These are phyloP conservation scores for Haemorhous mexicanus DNA, from an alignment of 2,113 vertebrate genomes.

Conservation along the genomic window DNA sequence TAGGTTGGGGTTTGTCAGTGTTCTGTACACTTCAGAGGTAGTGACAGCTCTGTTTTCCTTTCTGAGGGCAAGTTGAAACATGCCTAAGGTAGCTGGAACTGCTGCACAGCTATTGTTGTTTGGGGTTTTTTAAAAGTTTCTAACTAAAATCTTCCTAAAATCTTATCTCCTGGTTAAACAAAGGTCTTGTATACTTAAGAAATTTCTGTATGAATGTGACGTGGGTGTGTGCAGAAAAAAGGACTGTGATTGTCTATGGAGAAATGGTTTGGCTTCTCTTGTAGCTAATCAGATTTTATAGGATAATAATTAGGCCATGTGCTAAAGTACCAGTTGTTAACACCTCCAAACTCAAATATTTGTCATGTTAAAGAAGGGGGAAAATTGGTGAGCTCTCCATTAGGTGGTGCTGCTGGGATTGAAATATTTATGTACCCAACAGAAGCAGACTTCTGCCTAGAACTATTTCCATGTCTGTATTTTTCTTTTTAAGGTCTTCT, in stretches of 20 bases:
- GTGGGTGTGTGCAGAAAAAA: not conserved
- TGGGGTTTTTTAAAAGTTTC: not conserved
- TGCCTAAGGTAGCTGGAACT: not conserved
- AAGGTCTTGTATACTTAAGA: not conserved
- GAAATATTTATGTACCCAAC: constrained; percentile 23
- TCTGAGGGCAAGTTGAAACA: not conserved
- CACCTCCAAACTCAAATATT: constrained; percentile 26
- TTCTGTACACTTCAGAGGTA: not conserved
- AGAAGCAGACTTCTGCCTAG: not conserved
- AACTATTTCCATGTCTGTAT: not conserved
- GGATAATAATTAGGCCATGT: not conserved
- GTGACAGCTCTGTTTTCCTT: not conserved
- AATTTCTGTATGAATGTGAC: not conserved
- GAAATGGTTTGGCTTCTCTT: not conserved
- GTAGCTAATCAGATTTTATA: not conserved
- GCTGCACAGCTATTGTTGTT: not conserved
- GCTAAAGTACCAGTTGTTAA: constrained; percentile 24
- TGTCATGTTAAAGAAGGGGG: not conserved
- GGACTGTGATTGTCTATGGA: not conserved
- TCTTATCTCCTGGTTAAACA: not conserved
- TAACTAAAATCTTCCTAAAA: not conserved
- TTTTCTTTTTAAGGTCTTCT: not conserved
- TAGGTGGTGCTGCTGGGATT: constrained; percentile 68
- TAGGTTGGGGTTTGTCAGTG: not conserved
- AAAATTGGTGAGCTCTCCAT: constrained; percentile 44